Conservation (phyloP, 2,797 vertebrate species). For the Enteromius treurensis region DNA sequence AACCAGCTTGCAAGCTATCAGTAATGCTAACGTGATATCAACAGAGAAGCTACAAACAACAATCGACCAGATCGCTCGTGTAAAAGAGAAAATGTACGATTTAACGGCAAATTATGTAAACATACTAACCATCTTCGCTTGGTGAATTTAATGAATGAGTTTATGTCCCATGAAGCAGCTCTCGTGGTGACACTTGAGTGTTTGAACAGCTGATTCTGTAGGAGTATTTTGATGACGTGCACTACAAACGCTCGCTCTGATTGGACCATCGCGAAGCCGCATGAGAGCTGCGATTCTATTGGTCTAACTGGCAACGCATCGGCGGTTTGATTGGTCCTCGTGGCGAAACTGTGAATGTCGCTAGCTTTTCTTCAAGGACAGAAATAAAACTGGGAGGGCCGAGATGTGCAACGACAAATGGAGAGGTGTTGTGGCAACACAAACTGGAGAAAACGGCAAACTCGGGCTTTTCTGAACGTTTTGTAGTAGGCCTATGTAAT, state of each 20-base stretch:
- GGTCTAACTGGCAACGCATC: conserved; percentile 9
- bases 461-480: not conserved
- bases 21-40: conserved; percentile 43
- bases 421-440: conserved; percentile 26
- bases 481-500: not conserved
- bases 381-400: conserved; percentile 46
- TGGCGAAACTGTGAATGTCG: not conserved
- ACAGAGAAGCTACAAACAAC: not conserved
- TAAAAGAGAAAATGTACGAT: not conserved
- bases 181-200: conserved; percentile 24
- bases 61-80: not conserved
- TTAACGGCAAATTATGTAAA: not conserved
- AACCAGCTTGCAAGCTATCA: conserved; percentile 28
- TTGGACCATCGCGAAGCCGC: not conserved
- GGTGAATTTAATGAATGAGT: conserved; percentile 10
- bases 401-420: conserved; percentile 3
- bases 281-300: conserved; percentile 40
- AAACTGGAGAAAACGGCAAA: not conserved
- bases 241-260: not conserved
- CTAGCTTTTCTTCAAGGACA: conserved; percentile 27
- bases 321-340: conserved; percentile 39
- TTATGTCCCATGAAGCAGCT: conserved; percentile 34
- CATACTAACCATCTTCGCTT: conserved; percentile 55
- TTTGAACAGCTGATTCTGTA: conserved; percentile 56
- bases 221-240: conserved; percentile 58